Percentiles rank a stretch among this genome's conserved stretches.
Evolutionary conservation across 92 coral and sea anemone genomes (phyloP).

Genomic region (Virgularia gustaviana): DNA sequence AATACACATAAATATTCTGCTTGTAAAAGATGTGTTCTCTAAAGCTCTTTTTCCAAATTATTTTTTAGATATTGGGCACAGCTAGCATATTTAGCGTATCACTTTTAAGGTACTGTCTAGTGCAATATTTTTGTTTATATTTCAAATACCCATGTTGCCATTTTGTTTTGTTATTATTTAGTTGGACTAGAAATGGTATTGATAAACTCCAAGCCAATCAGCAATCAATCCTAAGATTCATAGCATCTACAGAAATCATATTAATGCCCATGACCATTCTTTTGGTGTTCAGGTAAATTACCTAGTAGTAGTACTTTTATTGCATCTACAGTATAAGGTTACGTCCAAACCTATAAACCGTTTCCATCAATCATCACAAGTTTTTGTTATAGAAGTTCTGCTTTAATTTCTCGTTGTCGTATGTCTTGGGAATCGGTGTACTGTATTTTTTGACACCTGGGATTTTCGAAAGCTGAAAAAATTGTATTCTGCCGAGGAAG

Average conservation of each 20-base stretch:
- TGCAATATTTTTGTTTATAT: too few species aligned
- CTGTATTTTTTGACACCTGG: too few species aligned
- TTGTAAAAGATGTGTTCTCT: not conserved
- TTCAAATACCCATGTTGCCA: not conserved
- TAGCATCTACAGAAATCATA: conserved; percentile 98
- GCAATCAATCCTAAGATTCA: conserved; percentile 78
- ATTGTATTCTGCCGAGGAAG: too few species aligned
- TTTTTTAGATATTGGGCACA: conserved; percentile 67
- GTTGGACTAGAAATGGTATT: conserved; percentile 78
- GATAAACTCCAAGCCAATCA: conserved; percentile 83
- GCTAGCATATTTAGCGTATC: conserved; percentile 83
- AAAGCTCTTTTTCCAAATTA: not conserved
- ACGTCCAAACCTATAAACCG: too few species aligned
- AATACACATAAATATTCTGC: not conserved
- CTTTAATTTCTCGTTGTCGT: too few species aligned
- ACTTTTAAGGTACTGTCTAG: conserved; percentile 62
- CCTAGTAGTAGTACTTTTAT: not conserved
- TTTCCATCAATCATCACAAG: too few species aligned
- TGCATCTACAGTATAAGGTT: not conserved
- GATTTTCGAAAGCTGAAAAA: too few species aligned
- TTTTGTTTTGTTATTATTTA: conserved; percentile 3
- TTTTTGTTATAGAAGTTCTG: too few species aligned
- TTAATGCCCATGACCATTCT: conserved; percentile 90
- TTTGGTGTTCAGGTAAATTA: conserved; percentile 78
- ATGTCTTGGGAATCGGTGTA: too few species aligned